Base-by-base conservation (phyloP, 1,140 invertebrate genomes). In the Copidosoma floridanum region DNA sequence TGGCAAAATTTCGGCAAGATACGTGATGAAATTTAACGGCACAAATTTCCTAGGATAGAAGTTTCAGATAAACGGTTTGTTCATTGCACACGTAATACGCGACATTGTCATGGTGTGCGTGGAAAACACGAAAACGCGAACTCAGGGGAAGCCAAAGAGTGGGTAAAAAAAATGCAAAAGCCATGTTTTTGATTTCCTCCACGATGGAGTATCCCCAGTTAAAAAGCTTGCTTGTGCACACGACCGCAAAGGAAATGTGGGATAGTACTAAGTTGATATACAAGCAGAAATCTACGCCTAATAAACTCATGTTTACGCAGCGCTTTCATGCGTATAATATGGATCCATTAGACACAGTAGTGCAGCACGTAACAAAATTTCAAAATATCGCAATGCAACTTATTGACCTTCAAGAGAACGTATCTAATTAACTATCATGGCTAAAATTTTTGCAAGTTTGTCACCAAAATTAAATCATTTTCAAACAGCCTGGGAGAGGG, bases 251-350 rank as follows among this genome's bases (percentile, higher is more conserved):
- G 6, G 47, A 66, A 11, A 68, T 64, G 64, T 64, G 67, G 64
- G 20, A 56, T 0, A 63, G 54, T 18, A 20, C 64, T 1, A 16
- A 20, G 2, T 10, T 53, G 0, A 38, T 64, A 2, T 44, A 64
- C n/a, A 59, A 64, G 38, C 64, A 63, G 7, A 56, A 54, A 51
- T 47, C 57, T 2, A 72, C 76, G 37, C 35, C 61, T 10, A 65
- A 65, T 23, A 66, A 65, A 26, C 27, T 68, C 0, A 35, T 48
- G 20, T 16, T 68, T 4, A 56, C 59, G 38, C 60, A 65, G 24
- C 44, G 29, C 0, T 68, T 68, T 40, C 61, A 68, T 16, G 40
- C 12, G 0, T 59, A 65, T 27, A 12, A 1, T 7, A 66, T 65
- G 64, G 46, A 16, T n/a, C 18, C 24, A 16, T 56, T 21, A 21